Percentiles rank a stretch among this genome's conserved stretches.
Evolutionary conservation across 2,888 invertebrate species (phyloP).

Genomic region (Camptogramma bilineatum): DNA sequence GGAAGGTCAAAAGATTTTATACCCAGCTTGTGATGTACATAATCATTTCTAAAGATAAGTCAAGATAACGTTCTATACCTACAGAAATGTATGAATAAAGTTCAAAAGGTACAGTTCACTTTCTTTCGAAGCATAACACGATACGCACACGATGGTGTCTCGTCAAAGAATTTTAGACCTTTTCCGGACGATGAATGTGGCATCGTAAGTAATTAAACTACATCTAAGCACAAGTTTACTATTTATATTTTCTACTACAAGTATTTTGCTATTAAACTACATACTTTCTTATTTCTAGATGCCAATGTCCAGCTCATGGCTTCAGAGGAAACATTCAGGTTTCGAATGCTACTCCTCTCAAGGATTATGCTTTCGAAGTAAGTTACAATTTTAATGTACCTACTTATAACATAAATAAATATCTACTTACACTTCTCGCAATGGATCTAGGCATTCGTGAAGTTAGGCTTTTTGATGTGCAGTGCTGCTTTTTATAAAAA

Average conservation of each 20-base stretch:
- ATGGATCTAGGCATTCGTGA: too few species aligned
- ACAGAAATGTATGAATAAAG: slow-evolving; percentile 14
- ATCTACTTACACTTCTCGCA: too few species aligned
- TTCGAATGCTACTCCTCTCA: slow-evolving; percentile 81
- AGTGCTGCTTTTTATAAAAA: too few species aligned
- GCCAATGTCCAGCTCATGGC: slow-evolving; percentile 92
- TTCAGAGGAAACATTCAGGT: slow-evolving; percentile 82
- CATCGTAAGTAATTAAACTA: slow-evolving; percentile 85
- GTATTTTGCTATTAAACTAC: too few species aligned
- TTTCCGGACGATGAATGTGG: slow-evolving; percentile 87
- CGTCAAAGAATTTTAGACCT: slow-evolving; percentile 87
- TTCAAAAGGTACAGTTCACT: slow-evolving; percentile 30
- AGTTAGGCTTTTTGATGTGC: too few species aligned
- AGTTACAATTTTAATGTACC: slow-evolving; percentile 29
- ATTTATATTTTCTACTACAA: not conserved
- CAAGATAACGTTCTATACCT: slow-evolving; percentile 20
- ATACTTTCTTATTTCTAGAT: slow-evolving; percentile 76
- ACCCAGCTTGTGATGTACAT: not conserved
- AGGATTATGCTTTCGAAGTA: slow-evolving; percentile 93
- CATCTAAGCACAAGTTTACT: too few species aligned
- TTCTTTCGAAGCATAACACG: slow-evolving; percentile 4
- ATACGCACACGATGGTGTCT: slow-evolving; percentile 37
- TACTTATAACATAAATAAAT: too few species aligned
- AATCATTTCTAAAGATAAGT: slow-evolving; percentile 1
- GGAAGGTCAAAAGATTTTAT: too few species aligned